Evolutionary conservation across 2,113 vertebrate genomes (phyloP), one percentile per base, ranked within the genome.

Genomic region (Dicaeum eximium): DNA sequence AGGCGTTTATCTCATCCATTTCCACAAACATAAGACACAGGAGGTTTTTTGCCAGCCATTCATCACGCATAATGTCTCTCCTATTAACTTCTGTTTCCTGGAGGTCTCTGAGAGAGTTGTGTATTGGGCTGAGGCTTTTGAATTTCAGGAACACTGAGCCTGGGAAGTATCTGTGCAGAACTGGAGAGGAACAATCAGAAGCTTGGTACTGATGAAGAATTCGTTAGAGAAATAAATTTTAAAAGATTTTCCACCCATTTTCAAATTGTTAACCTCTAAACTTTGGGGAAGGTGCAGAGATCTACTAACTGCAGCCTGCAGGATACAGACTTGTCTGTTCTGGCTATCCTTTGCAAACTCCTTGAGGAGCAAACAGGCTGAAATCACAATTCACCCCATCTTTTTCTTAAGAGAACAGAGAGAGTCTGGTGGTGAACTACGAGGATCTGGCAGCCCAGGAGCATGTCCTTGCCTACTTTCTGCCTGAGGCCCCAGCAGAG

Each of bases 371-470:
- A 33, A 61, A 48, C 27, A 91, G 35, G 14, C 25, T 81, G 58
- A 65, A 89, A 74, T 73, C 47, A 37, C 3, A 71, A 47, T 50
- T 90, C 37, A 79, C 21, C 13, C 23, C 0, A 2, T 72, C 16
- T 78, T 65, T 80, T 21, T 85, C 56, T 65, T 5, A 90, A 99
- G 99, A 99, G 93, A 99, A 99, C 91, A 99, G 98, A 51, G 99
- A 99, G 98, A 99, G 99, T 88, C 96, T 99, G 96, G 98, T 99
- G 58, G 99, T 99, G 37, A 99, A 99, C 97, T 99, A 99, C 0
- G 99, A 99, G 89, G 99, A 99, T 83, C 97, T 99, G 74, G 99
- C 99, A 0, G 99, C 99, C 86, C 97, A 99, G 42, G 99, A 99
- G 50, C 99, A 99, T 0, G 99, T 99, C 4, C 82, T 99, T 95